Evolutionary conservation across 2,888 invertebrate species (phyloP).

Genomic region (Taphrorychus bicolor): DNA sequence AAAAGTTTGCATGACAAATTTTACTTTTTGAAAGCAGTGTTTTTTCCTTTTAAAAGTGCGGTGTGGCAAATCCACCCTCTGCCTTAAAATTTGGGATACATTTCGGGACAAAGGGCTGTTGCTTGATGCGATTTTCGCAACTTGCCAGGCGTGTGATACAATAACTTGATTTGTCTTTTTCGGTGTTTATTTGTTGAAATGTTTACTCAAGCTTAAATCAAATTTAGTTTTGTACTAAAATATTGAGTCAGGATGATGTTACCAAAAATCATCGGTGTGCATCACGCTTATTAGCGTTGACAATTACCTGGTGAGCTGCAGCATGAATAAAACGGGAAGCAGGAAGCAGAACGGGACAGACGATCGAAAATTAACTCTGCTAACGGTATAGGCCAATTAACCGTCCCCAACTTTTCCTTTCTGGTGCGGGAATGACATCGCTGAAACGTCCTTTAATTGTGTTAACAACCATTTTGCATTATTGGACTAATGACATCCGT

Average conservation of each 20-base stretch:
- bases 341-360: constrained; percentile 9
- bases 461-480: constrained; percentile 24
- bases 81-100: neutral
- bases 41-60: neutral
- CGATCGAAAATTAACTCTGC: constrained; percentile 20
- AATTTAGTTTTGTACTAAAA: too few relatives aligned
- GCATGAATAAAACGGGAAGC: constrained; percentile 8
- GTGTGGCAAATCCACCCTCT: neutral
- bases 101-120: neutral
- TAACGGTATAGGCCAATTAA: constrained; percentile 22
- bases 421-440: constrained; percentile 14
- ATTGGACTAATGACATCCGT: constrained; percentile 14
- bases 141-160: neutral
- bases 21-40: neutral
- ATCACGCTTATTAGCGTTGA: neutral
- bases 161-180: neutral
- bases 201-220: too few relatives aligned
- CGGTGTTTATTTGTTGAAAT: neutral
- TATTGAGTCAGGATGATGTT: too few relatives aligned
- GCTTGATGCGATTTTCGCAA: neutral
- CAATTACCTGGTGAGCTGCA: neutral
- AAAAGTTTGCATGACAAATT: neutral
- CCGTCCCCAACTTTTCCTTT: constrained; percentile 20
- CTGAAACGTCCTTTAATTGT: constrained; percentile 23
- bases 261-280: neutral